A percentile compares a stretch with the other conserved stretches of the same genome.
phyloP scores from a whole-genome alignment of 1,140 invertebrate species.

The Ylistrum balloti region DNA sequence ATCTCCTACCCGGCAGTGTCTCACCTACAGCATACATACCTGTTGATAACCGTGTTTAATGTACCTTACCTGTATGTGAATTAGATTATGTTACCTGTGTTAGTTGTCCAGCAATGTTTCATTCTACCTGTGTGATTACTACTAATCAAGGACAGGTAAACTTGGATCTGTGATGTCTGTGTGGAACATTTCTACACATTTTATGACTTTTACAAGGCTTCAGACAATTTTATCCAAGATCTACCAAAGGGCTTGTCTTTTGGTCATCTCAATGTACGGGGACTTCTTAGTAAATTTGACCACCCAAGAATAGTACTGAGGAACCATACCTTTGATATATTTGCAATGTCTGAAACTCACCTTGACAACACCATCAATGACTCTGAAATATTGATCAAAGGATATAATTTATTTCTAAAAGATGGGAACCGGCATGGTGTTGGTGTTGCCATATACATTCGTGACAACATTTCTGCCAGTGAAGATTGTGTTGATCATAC shows the following conservation, averaged over 20 bases:
- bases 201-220: constrained; percentile 45
- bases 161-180: constrained; percentile 44
- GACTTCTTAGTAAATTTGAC: constrained; percentile 46
- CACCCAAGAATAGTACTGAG: constrained; percentile 47
- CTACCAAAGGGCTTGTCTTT: constrained; percentile 44
- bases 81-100: background rate
- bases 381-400: constrained; percentile 44
- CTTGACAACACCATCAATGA: constrained; percentile 48
- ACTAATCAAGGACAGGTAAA: background rate
- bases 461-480: constrained; percentile 46
- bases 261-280: constrained; percentile 49
- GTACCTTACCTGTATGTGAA: background rate
- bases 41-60: background rate
- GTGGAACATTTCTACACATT: constrained; percentile 42
- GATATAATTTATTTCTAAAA: background rate
- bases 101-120: constrained; percentile 1
- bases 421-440: constrained; percentile 51
- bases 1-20: constrained; percentile 13
- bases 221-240: constrained; percentile 37
- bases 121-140: constrained; percentile 38
- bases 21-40: background rate
- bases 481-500: background rate
- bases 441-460: constrained; percentile 46
- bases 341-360: constrained; percentile 49
- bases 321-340: constrained; percentile 52